Evolutionary conservation across 2,797 vertebrate species (phyloP), one percentile per base, ranked within the genome.

Genomic region (Anolis apletophallus): DNA sequence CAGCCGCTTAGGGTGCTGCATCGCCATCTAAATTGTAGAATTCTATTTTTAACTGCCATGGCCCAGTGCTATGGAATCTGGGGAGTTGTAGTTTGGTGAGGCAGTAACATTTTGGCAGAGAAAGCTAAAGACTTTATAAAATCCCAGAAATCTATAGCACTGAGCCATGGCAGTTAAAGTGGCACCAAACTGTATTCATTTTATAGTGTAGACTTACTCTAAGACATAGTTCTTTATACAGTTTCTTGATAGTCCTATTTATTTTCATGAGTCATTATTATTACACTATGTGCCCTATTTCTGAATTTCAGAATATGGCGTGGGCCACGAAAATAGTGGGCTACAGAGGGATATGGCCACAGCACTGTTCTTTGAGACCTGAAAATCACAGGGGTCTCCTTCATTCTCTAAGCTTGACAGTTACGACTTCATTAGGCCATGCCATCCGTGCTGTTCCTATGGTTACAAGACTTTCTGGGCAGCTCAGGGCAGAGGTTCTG

Each of bases 391-490:
- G 72, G 55, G 72, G 69, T 77, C 55, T 81, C 40, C 71, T 84
- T 87, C 78, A 75, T 78, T 76, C 81, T 87, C 55, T 0, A 64
- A 75, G 69, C 77, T 46, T 76, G 77, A 84, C 81, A 77, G 83
- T 64, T 85, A 77, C 36, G 36, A 83, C 87, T 84, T 84, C 85
- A 77, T 89, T 80, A 84, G 85, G 77, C 85, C 73, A 40, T 64
- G 81, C 71, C 82, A 84, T 67, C 77, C 67, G 40, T 87, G 54
- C 81, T 46, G 88, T 87, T 87, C 72, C 88, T 78, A 89, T 84
- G 77, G 88, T 84, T 84, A 84, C 81, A 80, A 64, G 46, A 80
- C 64, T 87, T 84, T 84, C 71, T 32, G 26, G 26, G 64, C 81
- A 89, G 85, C 72, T 61, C 36, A 84, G 81, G 81, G 72, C 85